Evolutionary conservation across 2,888 invertebrate genomes (phyloP).

Genomic region (Drosophila stalkeri): DNA sequence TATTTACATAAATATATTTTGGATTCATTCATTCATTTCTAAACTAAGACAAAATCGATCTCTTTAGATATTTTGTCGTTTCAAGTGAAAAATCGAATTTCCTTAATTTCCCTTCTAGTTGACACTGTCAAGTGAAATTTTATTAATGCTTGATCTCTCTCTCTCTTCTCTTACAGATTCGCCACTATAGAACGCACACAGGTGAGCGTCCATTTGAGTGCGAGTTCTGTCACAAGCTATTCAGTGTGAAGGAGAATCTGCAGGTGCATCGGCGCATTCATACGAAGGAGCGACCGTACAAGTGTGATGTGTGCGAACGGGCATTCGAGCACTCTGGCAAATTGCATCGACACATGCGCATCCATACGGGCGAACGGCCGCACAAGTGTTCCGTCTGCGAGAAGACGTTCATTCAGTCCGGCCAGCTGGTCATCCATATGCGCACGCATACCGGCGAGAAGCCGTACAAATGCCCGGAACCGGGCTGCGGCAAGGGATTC

Average conservation of each 20-base stretch:
- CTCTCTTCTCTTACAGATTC: slow-evolving; percentile 80
- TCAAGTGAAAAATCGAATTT: not conserved
- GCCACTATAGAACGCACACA: slow-evolving; percentile 95
- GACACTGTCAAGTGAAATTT: not conserved
- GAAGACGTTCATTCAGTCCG: slow-evolving; percentile 96
- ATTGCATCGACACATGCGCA: slow-evolving; percentile 94
- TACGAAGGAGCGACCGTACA: slow-evolving; percentile 95
- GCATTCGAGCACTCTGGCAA: slow-evolving; percentile 97
- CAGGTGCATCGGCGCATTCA: slow-evolving; percentile 96
- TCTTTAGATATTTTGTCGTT: too few relatives aligned
- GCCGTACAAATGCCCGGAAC: slow-evolving; percentile 93
- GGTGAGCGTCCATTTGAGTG: slow-evolving; percentile 96
- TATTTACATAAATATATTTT: too few relatives aligned
- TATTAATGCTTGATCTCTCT: not conserved
- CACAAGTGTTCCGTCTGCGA: slow-evolving; percentile 95
- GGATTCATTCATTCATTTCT: too few relatives aligned
- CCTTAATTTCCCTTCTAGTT: not conserved
- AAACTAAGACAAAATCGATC: too few relatives aligned
- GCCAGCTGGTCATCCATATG: slow-evolving; percentile 95
- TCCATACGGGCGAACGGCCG: slow-evolving; percentile 94
- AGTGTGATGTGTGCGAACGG: slow-evolving; percentile 94
- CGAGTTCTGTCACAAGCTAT: slow-evolving; percentile 96
- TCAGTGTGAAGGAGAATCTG: slow-evolving; percentile 96
- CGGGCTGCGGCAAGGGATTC: slow-evolving; percentile 95
- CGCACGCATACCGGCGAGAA: slow-evolving; percentile 95